Evolutionary conservation across 2,113 vertebrate genomes (phyloP).

Genomic region (Coreoperca whiteheadi): DNA sequence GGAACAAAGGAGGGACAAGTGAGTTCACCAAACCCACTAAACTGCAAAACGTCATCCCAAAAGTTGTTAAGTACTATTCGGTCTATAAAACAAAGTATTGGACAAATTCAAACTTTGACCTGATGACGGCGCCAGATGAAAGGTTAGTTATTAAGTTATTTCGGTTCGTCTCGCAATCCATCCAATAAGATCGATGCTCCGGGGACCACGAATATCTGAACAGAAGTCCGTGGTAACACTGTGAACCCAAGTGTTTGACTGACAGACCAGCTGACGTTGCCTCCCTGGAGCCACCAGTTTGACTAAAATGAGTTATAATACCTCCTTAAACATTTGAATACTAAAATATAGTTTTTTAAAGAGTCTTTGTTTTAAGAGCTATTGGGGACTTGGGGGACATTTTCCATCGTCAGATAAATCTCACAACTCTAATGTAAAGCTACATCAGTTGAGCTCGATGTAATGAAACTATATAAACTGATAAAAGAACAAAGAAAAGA

Average conservation of each 20-base stretch:
- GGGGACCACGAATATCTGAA: neutral
- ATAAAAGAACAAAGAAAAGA: conserved; percentile 1
- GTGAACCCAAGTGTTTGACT: neutral
- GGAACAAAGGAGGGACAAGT: no score
- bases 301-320: neutral
- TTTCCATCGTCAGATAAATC: neutral
- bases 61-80: no score
- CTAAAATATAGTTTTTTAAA: neutral
- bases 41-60: no score
- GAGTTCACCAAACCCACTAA: no score
- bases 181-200: neutral
- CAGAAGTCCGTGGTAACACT: neutral
- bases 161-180: no score
- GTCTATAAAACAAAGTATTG: no score
- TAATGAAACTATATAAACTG: neutral
- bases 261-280: no score
- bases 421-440: neutral
- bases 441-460: neutral
- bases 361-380: neutral
- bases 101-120: no score
- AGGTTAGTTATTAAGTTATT: no score
- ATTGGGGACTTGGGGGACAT: neutral
- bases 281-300: no score
- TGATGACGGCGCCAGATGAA: no score
- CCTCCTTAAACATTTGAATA: neutral